Conservation (phyloP, 2,113 vertebrate species). For the Mixornis gularis region DNA sequence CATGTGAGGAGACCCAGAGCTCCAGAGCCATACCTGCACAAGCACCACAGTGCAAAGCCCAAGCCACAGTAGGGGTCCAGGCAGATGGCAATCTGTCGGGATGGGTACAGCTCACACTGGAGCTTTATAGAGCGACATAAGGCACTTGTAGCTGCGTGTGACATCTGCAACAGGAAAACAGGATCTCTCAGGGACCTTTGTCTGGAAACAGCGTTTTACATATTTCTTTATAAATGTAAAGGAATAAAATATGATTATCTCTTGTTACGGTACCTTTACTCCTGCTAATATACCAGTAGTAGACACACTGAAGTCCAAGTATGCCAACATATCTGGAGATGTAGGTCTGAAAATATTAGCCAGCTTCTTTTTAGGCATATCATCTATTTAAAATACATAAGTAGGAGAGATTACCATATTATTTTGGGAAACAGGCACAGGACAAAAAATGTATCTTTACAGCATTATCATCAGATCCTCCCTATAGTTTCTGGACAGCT, state of each 20-base stretch:
- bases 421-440: not conserved
- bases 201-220: not conserved
- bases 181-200: not conserved
- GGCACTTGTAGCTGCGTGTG: slow-evolving; percentile 91
- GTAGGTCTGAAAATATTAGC: slow-evolving; percentile 85
- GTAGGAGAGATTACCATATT: not conserved
- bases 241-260: not conserved
- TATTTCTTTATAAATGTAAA: not conserved
- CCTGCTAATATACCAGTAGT: slow-evolving; percentile 95
- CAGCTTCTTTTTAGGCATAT: slow-evolving; percentile 90
- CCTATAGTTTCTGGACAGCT: not conserved
- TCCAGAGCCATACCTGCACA: slow-evolving; percentile 83
- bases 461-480: not conserved
- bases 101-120: slow-evolving; percentile 96
- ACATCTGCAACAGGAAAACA: slow-evolving; percentile 79
- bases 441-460: not conserved
- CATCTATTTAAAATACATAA: slow-evolving; percentile 72
- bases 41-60: slow-evolving; percentile 95
- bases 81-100: slow-evolving; percentile 93
- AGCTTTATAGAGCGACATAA: slow-evolving; percentile 96
- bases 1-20: not conserved
- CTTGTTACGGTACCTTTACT: slow-evolving; percentile 82
- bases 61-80: slow-evolving; percentile 95
- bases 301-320: slow-evolving; percentile 96
- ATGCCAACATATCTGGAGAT: slow-evolving; percentile 88